A percentile compares a stretch with the other conserved stretches of the same genome.
phyloP scores from a whole-genome alignment of 2,888 invertebrate genomes.

The Drosophila buzzatii region DNA sequence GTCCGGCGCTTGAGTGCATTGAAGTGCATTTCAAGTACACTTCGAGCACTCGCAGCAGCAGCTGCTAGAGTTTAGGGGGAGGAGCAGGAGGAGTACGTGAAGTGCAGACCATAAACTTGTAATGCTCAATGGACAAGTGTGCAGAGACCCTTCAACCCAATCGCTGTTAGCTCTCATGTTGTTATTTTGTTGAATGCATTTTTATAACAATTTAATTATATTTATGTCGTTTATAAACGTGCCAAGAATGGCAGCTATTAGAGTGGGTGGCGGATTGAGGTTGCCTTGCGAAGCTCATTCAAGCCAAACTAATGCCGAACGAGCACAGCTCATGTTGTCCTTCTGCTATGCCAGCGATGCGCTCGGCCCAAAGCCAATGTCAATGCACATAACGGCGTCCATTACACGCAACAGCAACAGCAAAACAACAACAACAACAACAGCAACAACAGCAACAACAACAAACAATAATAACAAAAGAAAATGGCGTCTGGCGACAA shows the following conservation, averaged over 20 bases:
- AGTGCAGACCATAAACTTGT: conserved; percentile 43
- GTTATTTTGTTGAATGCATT: conserved; percentile 56
- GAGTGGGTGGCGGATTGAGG: not conserved
- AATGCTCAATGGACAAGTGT: conserved; percentile 40
- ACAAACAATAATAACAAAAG: conserved; percentile 46
- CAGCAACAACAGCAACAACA: conserved; percentile 39
- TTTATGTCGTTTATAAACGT: conserved; percentile 63
- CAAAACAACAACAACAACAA: conserved; percentile 31
- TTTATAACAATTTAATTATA: conserved; percentile 79
- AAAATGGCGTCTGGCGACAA: conserved; percentile 73
- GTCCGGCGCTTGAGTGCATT: conserved; percentile 37
- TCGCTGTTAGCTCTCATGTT: conserved; percentile 13
- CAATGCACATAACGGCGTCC: conserved; percentile 72
- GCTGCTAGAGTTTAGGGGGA: not conserved
- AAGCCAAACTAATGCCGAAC: conserved; percentile 69
- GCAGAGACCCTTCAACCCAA: conserved; percentile 22
- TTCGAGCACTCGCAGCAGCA: conserved; percentile 22
- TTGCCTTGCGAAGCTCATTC: conserved; percentile 52
- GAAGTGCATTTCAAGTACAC: conserved; percentile 48
- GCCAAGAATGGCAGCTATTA: not conserved
- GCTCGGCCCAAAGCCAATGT: conserved; percentile 51
- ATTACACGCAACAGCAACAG: conserved; percentile 70
- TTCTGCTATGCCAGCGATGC: conserved; percentile 6
- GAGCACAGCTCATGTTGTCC: conserved; percentile 15
- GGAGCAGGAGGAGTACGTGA: not conserved